Percentiles rank a stretch among this genome's conserved stretches.
Conservation (phyloP, 2,797 vertebrate genomes). For the Esox lucius region DNA sequence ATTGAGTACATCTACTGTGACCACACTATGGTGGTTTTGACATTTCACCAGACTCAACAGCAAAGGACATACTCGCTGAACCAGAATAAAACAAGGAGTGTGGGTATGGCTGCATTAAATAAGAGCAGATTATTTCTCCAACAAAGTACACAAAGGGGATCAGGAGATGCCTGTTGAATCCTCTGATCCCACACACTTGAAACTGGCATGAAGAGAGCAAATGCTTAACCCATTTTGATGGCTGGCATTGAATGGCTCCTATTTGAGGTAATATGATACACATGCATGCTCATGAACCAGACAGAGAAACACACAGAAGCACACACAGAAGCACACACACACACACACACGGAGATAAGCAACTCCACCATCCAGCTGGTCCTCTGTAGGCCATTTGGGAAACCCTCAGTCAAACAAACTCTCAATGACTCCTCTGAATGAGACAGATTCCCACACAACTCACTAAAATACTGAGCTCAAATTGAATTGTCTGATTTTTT, state of each 20-base stretch:
- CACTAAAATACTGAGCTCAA: constrained; percentile 27
- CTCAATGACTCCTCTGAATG: too few species aligned
- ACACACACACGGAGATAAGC: background rate
- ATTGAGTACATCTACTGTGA: constrained; percentile 7
- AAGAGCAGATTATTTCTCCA: constrained; percentile 3
- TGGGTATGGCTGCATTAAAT: background rate
- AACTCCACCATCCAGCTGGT: background rate
- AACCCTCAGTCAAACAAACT: background rate
- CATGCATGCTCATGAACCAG: background rate
- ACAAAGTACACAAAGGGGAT: background rate
- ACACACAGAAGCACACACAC: background rate
- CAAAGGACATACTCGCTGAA: background rate
- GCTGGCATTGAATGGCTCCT: background rate
- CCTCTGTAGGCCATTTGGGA: background rate
- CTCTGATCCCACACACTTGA: background rate
- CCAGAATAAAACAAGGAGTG: background rate
- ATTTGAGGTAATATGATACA: background rate
- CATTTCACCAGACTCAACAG: constrained; percentile 8
- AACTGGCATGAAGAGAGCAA: background rate
- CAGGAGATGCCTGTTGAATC: background rate
- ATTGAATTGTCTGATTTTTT: constrained; percentile 33
- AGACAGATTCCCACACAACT: background rate
- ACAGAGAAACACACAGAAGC: background rate
- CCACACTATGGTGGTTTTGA: constrained; percentile 13
- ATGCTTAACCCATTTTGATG: background rate